Evolutionary conservation across 2,797 vertebrate species (phyloP).

Genomic region (Pipistrellus pygmaeus): DNA sequence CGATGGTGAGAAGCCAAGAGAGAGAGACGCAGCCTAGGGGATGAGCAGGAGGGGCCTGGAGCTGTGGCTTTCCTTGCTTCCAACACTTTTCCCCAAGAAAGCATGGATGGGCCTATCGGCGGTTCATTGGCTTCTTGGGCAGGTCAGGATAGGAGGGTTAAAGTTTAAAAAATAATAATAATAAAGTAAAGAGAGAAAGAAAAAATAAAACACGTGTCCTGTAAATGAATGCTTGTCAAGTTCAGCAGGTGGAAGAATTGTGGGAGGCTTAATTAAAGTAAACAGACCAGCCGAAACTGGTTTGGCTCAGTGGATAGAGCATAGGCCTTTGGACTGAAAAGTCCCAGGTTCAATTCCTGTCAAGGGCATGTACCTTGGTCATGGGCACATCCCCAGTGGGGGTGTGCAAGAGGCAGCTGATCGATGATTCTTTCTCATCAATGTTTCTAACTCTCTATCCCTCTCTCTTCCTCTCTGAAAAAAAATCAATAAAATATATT

Average conservation of each 20-base stretch:
- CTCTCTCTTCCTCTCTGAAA: too few species aligned
- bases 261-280: slow-evolving; percentile 72
- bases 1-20: slow-evolving; percentile 72
- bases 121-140: slow-evolving; percentile 28
- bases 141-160: slow-evolving; percentile 18
- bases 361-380: too few species aligned
- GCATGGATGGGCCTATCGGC: slow-evolving; percentile 55
- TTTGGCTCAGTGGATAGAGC: too few species aligned
- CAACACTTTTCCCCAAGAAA: slow-evolving; percentile 65
- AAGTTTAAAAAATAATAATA: neutral
- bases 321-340: too few species aligned
- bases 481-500: too few species aligned
- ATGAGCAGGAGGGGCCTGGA: neutral
- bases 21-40: slow-evolving; percentile 35
- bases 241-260: slow-evolving; percentile 42
- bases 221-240: slow-evolving; percentile 50
- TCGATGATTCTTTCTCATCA: too few species aligned
- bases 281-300: neutral
- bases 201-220: neutral
- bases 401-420: too few species aligned
- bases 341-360: too few species aligned
- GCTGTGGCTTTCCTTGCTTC: slow-evolving; percentile 51
- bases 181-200: neutral
- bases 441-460: too few species aligned
- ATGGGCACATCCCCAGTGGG: too few species aligned